Base-by-base conservation (phyloP, 2,113 vertebrate species). In the Promerops cafer region DNA sequence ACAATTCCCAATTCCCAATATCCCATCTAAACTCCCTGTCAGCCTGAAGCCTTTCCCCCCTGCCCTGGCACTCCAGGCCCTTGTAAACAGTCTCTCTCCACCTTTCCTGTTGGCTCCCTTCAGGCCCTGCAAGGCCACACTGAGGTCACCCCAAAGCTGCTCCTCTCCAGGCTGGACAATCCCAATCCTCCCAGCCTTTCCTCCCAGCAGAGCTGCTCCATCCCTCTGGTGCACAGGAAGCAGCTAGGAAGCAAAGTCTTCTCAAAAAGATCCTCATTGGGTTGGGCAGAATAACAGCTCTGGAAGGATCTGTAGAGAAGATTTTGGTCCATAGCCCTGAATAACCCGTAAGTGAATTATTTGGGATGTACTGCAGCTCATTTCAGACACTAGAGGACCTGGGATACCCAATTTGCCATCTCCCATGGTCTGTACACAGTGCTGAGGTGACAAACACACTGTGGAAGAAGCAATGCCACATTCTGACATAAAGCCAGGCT, bases 81-180 rank as follows among this genome's bases (percentile, higher is more conserved):
- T 37, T 24, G 7, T 2, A n/a, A 66, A 44, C 1, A 42, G 13
- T 8, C 13, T 52, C 42, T 57, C 12, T 54, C 42, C 37, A 20
- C 24, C 15, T 37, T 74, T 74, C 10, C 9, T 33, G 12, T 19
- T 3, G 42, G 12, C 13, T 22, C 18, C 24, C 49, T 74, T 57
- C 59, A 33, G 18, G 18, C 2, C 0, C 27, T 65, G 52, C 2
- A 59, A 16, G 37, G 12, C 4, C 56, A 49, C 49, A 35, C 0
- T 31, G 4, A 49, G 40, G 11, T 50, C 27, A 33, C 22, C 6
- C 50, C 12, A 23, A 50, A 52, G 15, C 42, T 88, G 42, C 17
- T 56, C 16, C 2, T 47, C 37, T 50, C 18, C 37, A 50, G 37
- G 42, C 28, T 45, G 16, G 37, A 8, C 44, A 57, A 33, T 6